Evolutionary conservation across 1,140 invertebrate genomes (phyloP).

Genomic region (Latrodectus geometricus): DNA sequence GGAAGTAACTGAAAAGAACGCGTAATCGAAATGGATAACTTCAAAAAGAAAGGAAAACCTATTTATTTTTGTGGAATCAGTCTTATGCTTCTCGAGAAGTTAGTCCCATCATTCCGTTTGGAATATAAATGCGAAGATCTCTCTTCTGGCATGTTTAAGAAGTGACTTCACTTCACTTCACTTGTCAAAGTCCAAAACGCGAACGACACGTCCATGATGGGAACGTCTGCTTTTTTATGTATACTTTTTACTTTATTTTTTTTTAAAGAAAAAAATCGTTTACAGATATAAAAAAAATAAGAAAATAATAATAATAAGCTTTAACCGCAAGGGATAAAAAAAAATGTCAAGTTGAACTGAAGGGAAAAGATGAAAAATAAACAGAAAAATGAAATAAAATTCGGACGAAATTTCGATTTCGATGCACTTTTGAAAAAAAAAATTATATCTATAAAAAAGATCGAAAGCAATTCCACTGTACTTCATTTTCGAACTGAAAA

Average conservation of each 20-base stretch:
- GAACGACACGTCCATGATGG: slow-evolving; percentile 7
- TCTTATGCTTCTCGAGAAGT: not conserved
- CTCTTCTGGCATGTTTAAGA: not conserved
- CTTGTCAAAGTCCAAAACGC: slow-evolving; percentile 25
- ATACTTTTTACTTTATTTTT: slow-evolving; percentile 1
- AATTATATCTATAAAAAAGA: not conserved
- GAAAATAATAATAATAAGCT: not conserved
- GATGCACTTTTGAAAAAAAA: not conserved
- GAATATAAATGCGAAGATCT: not conserved
- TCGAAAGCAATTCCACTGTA: slow-evolving; percentile 46
- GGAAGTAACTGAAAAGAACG: too few species aligned
- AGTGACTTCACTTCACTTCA: slow-evolving; percentile 23
- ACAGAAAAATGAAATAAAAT: not conserved
- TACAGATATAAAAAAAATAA: not conserved
- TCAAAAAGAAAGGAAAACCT: not conserved
- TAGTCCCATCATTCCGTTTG: not conserved
- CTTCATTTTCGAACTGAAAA: not conserved
- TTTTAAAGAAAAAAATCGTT: not conserved
- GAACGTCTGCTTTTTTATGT: not conserved
- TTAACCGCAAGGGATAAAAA: not conserved
- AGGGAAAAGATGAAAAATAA: not conserved
- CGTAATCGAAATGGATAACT: not conserved
- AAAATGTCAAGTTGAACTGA: slow-evolving; percentile 23
- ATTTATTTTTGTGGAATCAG: not conserved
- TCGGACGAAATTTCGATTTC: not conserved